Conservation (phyloP, 2,113 vertebrate genomes). For the Carassius carassius region DNA sequence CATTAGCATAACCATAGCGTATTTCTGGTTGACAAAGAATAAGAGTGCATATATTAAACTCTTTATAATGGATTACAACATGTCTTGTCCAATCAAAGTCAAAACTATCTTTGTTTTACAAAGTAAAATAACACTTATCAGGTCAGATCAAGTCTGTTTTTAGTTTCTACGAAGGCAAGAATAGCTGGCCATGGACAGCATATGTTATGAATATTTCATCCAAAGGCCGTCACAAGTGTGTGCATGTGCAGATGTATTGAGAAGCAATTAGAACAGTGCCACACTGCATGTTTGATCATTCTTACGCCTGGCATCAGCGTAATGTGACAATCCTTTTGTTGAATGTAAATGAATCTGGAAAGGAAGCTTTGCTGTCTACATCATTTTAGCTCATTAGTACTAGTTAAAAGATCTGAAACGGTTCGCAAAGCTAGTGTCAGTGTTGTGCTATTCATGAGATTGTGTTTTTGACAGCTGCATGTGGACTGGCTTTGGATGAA, state of each 20-base stretch:
- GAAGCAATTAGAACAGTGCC: constrained; percentile 10
- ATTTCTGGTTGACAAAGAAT: background rate
- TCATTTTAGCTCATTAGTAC: background rate
- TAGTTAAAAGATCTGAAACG: constrained; percentile 24
- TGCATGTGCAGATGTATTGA: background rate
- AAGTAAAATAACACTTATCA: background rate
- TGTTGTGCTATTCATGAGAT: too few species aligned
- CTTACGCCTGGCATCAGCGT: background rate
- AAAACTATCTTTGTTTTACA: background rate
- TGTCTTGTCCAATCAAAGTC: background rate
- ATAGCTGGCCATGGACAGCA: background rate
- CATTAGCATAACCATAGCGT: background rate
- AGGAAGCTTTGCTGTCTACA: constrained; percentile 3
- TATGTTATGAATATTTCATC: background rate
- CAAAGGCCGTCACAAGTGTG: background rate
- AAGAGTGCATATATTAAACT: background rate
- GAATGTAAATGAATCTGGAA: constrained; percentile 3
- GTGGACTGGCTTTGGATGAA: background rate
- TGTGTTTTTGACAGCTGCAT: background rate
- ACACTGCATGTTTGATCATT: constrained; percentile 10
- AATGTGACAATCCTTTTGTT: constrained; percentile 16
- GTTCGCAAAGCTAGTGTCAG: background rate
- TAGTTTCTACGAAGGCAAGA: background rate
- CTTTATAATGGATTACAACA: background rate
- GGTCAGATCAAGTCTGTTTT: background rate